Conservation (phyloP, 2,113 vertebrate genomes). For the Psittacula cyanocephala region DNA sequence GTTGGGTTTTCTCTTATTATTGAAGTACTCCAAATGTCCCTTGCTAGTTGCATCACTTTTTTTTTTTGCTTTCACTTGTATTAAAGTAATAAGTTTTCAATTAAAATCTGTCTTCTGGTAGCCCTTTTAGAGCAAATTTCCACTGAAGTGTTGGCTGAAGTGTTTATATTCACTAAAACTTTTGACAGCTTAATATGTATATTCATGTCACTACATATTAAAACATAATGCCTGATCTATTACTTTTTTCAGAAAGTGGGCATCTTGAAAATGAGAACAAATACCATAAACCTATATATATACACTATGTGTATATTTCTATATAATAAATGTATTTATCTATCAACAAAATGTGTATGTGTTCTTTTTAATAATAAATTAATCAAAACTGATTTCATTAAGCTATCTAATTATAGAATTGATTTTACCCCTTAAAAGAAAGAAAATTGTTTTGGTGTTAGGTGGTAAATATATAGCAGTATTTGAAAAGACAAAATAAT, state of each 20-base stretch:
- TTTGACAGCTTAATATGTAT: not conserved
- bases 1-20: not conserved
- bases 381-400: not conserved
- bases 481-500: not conserved
- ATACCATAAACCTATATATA: not conserved
- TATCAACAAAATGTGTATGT: not conserved
- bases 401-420: not conserved
- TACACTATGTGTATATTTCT: not conserved
- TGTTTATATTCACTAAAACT: not conserved
- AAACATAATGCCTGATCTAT: rapidly evolving
- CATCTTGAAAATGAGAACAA: not conserved
- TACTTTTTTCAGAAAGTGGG: not conserved
- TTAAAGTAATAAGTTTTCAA: not conserved
- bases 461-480: not conserved
- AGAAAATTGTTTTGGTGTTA: not conserved
- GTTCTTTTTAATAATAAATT: not conserved
- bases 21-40: not conserved
- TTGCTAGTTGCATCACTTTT: not conserved
- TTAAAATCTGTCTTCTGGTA: not conserved
- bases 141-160: not conserved
- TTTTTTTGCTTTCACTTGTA: not conserved
- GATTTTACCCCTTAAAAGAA: not conserved
- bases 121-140: not conserved
- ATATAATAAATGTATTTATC: not conserved
- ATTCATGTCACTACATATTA: not conserved